Evolutionary conservation across 2,113 vertebrate genomes (phyloP), one percentile per base, ranked within the genome.

Genomic region (Nematolebias whitei): DNA sequence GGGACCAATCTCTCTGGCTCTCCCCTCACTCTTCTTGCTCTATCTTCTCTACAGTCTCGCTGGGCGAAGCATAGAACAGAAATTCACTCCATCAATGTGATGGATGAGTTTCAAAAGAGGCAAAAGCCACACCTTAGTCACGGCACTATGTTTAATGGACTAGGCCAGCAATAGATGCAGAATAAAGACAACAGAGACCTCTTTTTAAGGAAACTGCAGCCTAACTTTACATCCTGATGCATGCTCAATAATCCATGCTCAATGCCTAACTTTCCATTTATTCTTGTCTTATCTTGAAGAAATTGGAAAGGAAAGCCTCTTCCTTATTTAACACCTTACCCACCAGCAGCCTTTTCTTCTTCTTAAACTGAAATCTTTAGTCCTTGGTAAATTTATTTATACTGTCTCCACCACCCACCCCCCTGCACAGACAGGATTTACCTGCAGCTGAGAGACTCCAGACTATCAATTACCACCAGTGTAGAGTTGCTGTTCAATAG

Each of bases 361-460:
- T 86, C 78, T 87, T 89, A 85, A 69, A 78, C 45, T 84, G 70
- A 84, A 85, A 85, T 84, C 71, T 53, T 74, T 32, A 78, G 65
- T 78, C 79, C 82, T 80, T 74, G 74, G 68, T 82, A 82, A 82
- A 85, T 79, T 83, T 87, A 76, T 83, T 86, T 79, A 85, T 85
- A 66, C 82, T 63, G 61, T 54, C 71, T 55, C 49, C 7, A 29
- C 26, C 26, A 29, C 3, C 26, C n/a, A n/a, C n/a, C n/a, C n/a
- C 67, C 45, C 63, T 79, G 71, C 76, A 60, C 43, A 77, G 85
- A 88, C 74, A 71, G 40, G 84, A 87, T 92, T 87, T 90, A 94
- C 91, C 91, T 94, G 91, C 86, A 88, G 83, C 83, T 79, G 55
- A 90, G 83, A 80, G 72, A 82, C 89, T 90, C 88, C 90, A 93